Evolutionary conservation across 2,888 invertebrate genomes (phyloP).

Genomic region (Pheosia tremula): DNA sequence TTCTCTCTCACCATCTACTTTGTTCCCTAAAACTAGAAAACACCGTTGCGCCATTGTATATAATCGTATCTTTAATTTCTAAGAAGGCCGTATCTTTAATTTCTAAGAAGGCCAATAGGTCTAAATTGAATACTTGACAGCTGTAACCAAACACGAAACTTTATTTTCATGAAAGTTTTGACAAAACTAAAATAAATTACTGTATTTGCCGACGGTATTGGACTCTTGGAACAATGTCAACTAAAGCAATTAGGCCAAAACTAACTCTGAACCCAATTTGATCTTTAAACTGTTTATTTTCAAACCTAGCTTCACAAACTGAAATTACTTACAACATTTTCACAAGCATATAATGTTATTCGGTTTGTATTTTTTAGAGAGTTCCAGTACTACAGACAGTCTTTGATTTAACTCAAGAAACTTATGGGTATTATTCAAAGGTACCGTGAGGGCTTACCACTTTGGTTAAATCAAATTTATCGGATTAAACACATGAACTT

Average conservation of each 20-base stretch:
- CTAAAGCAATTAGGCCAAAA: slow-evolving; percentile 33
- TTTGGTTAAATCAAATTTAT: too few relatives aligned
- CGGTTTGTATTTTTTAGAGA: not conserved
- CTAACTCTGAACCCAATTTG: slow-evolving; percentile 28
- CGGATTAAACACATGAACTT: too few relatives aligned
- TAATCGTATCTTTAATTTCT: too few relatives aligned
- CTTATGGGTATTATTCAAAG: too few relatives aligned
- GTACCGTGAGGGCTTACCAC: too few relatives aligned
- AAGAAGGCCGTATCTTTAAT: too few relatives aligned
- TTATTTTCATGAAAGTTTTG: not conserved
- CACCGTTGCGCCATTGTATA: too few relatives aligned
- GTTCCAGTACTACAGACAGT: too few relatives aligned
- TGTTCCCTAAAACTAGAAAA: too few relatives aligned
- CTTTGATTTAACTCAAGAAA: too few relatives aligned
- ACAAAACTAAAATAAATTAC: not conserved
- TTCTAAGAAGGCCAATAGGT: not conserved
- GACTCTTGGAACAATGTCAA: slow-evolving; percentile 24
- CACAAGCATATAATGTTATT: not conserved
- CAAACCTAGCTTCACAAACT: not conserved
- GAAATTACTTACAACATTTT: not conserved
- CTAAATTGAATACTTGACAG: not conserved
- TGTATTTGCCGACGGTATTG: not conserved
- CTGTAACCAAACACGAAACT: not conserved
- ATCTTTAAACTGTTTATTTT: slow-evolving; percentile 29
- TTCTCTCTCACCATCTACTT: too few relatives aligned